Conservation (phyloP, 2,113 vertebrate species). For the Pithys albifrons region DNA sequence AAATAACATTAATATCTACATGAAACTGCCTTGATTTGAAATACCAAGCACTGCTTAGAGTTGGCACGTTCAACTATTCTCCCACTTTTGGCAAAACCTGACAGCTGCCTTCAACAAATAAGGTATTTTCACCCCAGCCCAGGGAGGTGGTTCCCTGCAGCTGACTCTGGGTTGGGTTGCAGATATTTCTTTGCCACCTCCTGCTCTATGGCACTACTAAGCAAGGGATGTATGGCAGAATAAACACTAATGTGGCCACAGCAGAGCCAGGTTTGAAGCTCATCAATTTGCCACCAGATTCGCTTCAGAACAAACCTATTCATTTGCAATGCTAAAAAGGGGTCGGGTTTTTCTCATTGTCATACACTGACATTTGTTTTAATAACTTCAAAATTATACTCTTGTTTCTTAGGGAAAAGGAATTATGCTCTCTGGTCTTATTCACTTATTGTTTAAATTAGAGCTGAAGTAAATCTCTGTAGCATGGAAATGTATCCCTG, state of each 20-base stretch:
- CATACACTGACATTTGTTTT: background rate
- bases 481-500: background rate
- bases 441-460: slow-evolving; percentile 25
- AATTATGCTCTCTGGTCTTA: background rate
- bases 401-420: background rate
- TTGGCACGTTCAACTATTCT: background rate
- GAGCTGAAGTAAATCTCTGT: slow-evolving; percentile 16
- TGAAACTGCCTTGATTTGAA: background rate
- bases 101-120: background rate
- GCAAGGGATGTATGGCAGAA: background rate
- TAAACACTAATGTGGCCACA: background rate
- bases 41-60: background rate
- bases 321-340: background rate
- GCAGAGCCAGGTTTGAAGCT: background rate
- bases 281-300: accelerated
- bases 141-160: background rate
- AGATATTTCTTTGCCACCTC: background rate
- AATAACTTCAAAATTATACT: slow-evolving; percentile 8
- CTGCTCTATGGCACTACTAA: background rate
- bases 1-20: background rate
- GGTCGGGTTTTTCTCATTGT: background rate
- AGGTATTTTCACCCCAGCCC: background rate
- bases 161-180: background rate
- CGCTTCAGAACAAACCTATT: background rate
- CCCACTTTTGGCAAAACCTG: background rate